Percentiles rank a stretch among this genome's conserved stretches.
Conservation (phyloP, 2,888 invertebrate genomes). For the Polyommatus icarus region DNA sequence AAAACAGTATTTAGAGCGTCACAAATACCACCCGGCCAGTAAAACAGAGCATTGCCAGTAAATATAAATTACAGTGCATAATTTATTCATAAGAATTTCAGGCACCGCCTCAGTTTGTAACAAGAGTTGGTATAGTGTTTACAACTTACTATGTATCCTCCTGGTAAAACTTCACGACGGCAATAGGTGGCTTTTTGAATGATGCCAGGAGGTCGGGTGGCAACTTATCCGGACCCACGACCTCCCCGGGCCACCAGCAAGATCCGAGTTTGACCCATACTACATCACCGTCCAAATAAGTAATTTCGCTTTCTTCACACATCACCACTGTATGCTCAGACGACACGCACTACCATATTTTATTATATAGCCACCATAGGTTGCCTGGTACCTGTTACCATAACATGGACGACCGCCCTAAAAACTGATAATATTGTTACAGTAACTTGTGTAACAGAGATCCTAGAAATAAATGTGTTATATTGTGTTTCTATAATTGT, state of each 20-base stretch:
- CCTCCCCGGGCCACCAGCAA: slow-evolving; percentile 93
- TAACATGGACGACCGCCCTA: slow-evolving; percentile 49
- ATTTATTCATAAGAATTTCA: not conserved
- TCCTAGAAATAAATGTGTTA: slow-evolving; percentile 42
- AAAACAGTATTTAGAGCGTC: not conserved
- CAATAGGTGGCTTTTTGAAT: slow-evolving; percentile 86
- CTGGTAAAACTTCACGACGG: slow-evolving; percentile 91
- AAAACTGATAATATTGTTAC: slow-evolving; percentile 44
- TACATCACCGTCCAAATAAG: slow-evolving; percentile 86
- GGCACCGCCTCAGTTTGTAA: not conserved
- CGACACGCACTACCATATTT: slow-evolving; percentile 77
- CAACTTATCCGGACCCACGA: slow-evolving; percentile 82
- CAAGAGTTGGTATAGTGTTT: not conserved
- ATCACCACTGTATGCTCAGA: slow-evolving; percentile 77
- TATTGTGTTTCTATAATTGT: slow-evolving; percentile 55
- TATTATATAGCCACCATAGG: slow-evolving; percentile 55
- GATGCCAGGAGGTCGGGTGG: slow-evolving; percentile 84
- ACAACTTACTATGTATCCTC: slow-evolving; percentile 89
- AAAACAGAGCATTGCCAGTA: not conserved
- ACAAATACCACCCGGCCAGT: not conserved
- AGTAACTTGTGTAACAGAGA: slow-evolving; percentile 45
- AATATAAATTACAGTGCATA: not conserved
- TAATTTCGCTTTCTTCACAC: slow-evolving; percentile 85
- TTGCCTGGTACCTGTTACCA: slow-evolving; percentile 63
- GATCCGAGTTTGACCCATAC: slow-evolving; percentile 92